Evolutionary conservation across 2,113 vertebrate genomes (phyloP), one percentile per base, ranked within the genome.

Genomic region (Colossoma macropomum): DNA sequence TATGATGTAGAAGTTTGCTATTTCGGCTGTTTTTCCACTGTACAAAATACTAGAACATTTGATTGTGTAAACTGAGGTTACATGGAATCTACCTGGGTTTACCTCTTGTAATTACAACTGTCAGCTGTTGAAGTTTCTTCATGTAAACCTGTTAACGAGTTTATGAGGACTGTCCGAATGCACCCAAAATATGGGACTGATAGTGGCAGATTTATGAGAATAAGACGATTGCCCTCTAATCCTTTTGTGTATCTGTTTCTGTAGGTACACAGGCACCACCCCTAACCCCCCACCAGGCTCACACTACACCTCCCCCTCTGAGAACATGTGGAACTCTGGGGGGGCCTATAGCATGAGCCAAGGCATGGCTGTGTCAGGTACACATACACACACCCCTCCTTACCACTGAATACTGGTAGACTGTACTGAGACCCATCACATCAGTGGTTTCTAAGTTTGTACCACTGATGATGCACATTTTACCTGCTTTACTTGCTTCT

Each of bases 241-340:
- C 0, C 41, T 23, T 70, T 12, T 41, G 21, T 78, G 1, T 52
- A 45, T 84, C n/a, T 89, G 83, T 87, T 84, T 88, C 80, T 86
- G 8, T 84, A 98, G 96, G 93, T 97, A 98, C 92, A 97, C 97
- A 21, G 97, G 96, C 91, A 92, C 93, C 30, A 96, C 92, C 59
- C 97, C 97, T 2, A 95, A 96, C 16, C 97, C 97, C 13, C 97
- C 97, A 1, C 97, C 97, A 7, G 96, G 96, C 79, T 97, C 97
- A 70, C 97, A 97, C 92, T 98, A 97, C 94, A 93, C 92, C 16
- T 97, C 97, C 32, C 97, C 97, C 5, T 98, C 97, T 1, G 97
- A 98, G 92, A 97, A 95, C 89, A 97, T 98, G 96, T 98, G 97
- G 97, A 98, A 96, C 91, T 94, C 96, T 1, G 95, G 95, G 73